phyloP scores from a whole-genome alignment of 2,888 invertebrate genomes.

The Melipona beecheii region DNA sequence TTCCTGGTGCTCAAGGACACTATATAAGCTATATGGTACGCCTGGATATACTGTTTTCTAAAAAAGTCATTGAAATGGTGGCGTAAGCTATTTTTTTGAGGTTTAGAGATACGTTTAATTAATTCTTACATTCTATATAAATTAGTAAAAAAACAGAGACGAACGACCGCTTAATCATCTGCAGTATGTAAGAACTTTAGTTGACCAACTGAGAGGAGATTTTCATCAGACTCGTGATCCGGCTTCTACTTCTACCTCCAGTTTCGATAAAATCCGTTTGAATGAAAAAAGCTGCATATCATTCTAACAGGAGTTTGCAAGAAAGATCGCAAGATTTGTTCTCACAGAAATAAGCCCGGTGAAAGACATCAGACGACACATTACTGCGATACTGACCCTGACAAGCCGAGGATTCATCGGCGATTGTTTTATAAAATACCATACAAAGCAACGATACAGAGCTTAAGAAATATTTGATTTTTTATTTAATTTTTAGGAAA shows the following conservation, averaged over 20 bases:
- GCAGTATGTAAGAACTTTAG: not conserved
- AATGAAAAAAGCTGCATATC: not conserved
- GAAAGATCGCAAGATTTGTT: too few relatives aligned
- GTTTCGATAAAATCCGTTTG: not conserved
- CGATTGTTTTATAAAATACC: too few relatives aligned
- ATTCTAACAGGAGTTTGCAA: not conserved
- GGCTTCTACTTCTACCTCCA: too few relatives aligned
- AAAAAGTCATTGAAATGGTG: not conserved
- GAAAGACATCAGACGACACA: too few relatives aligned
- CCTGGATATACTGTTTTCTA: not conserved
- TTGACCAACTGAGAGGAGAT: not conserved
- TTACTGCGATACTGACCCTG: too few relatives aligned
- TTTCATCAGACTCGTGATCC: not conserved
- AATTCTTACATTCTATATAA: not conserved
- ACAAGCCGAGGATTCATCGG: too few relatives aligned
- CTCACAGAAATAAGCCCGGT: too few relatives aligned
- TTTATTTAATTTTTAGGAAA: too few relatives aligned
- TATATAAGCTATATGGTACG: too few relatives aligned
- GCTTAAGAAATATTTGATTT: too few relatives aligned
- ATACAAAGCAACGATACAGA: too few relatives aligned
- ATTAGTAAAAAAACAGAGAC: not conserved
- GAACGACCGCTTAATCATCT: not conserved
- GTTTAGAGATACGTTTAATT: not conserved
- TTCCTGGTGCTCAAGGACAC: too few relatives aligned
- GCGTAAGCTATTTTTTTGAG: conserved; percentile 2